Conservation (phyloP, 2,888 invertebrate genomes). For the Habroteleia sp. region DNA sequence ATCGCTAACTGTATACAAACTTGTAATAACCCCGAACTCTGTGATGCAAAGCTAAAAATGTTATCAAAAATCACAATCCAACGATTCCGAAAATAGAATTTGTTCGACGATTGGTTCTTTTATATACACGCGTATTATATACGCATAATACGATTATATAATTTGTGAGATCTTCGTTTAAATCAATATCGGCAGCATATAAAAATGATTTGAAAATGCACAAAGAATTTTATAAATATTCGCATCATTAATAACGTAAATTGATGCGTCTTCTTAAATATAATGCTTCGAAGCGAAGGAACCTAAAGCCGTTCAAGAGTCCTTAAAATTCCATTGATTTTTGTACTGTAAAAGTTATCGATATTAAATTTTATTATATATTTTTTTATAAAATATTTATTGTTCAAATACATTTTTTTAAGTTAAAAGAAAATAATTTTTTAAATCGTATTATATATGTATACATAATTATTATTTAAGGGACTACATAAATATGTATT, state of each 20-base stretch:
- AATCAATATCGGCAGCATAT: slow-evolving; percentile 50
- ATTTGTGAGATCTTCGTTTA: slow-evolving; percentile 50
- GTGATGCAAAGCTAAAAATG: slow-evolving; percentile 42
- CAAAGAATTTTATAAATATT: slow-evolving; percentile 33
- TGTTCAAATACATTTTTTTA: too few species aligned
- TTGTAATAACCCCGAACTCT: slow-evolving; percentile 26
- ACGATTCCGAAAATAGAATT: slow-evolving; percentile 36
- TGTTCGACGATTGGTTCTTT: slow-evolving; percentile 22
- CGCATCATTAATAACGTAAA: slow-evolving; percentile 43
- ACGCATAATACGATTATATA: slow-evolving; percentile 45
- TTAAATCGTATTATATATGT: too few species aligned
- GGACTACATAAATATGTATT: too few species aligned
- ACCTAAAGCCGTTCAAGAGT: slow-evolving; percentile 59
- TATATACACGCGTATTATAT: slow-evolving; percentile 39
- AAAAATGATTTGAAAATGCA: slow-evolving; percentile 44
- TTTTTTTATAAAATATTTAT: too few species aligned
- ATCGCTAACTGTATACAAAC: slow-evolving; percentile 36
- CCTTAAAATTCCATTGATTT: slow-evolving; percentile 12
- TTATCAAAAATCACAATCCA: slow-evolving; percentile 40
- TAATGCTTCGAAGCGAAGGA: slow-evolving; percentile 63
- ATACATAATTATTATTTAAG: too few species aligned
- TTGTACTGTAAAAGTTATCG: slow-evolving; percentile 19
- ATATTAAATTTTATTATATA: neutral
- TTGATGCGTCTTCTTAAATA: slow-evolving; percentile 47
- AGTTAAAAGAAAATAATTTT: too few species aligned